Base-by-base conservation (phyloP, 2,113 vertebrate genomes). In the Albula goreensis region DNA sequence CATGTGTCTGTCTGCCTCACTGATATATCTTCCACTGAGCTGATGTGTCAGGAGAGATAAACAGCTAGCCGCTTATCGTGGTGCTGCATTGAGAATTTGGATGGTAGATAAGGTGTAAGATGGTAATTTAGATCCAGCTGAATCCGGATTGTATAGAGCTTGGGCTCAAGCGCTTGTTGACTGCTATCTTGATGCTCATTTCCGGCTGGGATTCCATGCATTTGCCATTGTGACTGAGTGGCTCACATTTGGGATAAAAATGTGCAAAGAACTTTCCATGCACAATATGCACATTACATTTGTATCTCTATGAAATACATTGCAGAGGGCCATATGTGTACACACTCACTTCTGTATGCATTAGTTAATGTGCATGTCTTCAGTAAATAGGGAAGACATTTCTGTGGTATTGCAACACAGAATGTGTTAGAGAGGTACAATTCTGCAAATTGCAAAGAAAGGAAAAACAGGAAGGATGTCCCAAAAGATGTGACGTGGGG, bases 1-100 rank as follows among this genome's bases (percentile, higher is more conserved):
- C 86, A 60, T 85, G 57, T 86, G 87, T 85, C 84, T 85, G 84
- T 86, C 85, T 66, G 78, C 41, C 78, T 66, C 10, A 50, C 49
- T 50, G 60, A 13, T 53, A 48, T 41, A 50, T 56, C 51, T 66
- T 15, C 12, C 50, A 22, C 57, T 6, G 51, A 82, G 6, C 12
- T 77, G 80, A 70, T 57, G 63, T 48, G 57, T n/a, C 53, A 12
- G 12, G 25, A 63, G 53, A 19, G 78, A 78, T 84, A 2, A 57
- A 78, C 66, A 17, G 31, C 74, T 83, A 50, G 12, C 63, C 10
- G 70, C 70, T 78, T 78, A 78, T 86, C 63, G 31, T 13, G 25
- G 13, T 25, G 50, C 49, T 70, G 57, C 80, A 17, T 51, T 81
- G 53, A 81, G 53, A 86, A 51, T 80, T 63, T 80, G 53, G 57